Percentiles rank a stretch among this genome's conserved stretches.
Evolutionary conservation across 2,797 vertebrate species (phyloP).

Genomic region (Chloroceryle amazona): DNA sequence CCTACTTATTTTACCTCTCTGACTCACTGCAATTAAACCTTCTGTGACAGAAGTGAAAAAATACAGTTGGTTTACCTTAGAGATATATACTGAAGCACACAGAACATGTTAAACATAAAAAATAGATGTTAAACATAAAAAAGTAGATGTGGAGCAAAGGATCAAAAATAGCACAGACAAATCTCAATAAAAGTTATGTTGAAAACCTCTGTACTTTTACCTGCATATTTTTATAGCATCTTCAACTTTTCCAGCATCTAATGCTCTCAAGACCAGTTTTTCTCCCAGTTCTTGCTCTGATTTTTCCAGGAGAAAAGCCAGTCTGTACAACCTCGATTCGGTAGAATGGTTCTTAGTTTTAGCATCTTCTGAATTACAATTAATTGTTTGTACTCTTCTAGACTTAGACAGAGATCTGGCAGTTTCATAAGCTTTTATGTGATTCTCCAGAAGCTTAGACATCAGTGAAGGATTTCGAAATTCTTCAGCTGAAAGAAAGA

Average conservation of each 20-base stretch:
- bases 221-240: constrained; percentile 90
- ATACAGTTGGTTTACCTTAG: not conserved
- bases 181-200: not conserved
- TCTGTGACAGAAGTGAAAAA: not conserved
- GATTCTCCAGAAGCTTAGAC: constrained; percentile 86
- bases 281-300: constrained; percentile 88
- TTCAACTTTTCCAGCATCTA: constrained; percentile 86
- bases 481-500: constrained; percentile 90
- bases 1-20: not conserved
- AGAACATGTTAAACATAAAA: not conserved
- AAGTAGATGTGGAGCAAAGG: not conserved
- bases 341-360: constrained; percentile 77
- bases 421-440: constrained; percentile 87
- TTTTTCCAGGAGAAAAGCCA: constrained; percentile 87
- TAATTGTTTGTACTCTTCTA: constrained; percentile 28
- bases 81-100: not conserved
- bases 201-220: constrained; percentile 71
- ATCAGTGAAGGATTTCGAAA: constrained; percentile 84
- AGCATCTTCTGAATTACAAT: constrained; percentile 63
- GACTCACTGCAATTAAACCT: not conserved
- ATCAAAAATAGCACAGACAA: not conserved
- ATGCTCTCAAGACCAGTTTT: constrained; percentile 87
- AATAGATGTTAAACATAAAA: not conserved
- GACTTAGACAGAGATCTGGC: constrained; percentile 55
- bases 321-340: constrained; percentile 83